Evolutionary conservation across 2,113 vertebrate genomes (phyloP).

Genomic region (Echinops telfairi): DNA sequence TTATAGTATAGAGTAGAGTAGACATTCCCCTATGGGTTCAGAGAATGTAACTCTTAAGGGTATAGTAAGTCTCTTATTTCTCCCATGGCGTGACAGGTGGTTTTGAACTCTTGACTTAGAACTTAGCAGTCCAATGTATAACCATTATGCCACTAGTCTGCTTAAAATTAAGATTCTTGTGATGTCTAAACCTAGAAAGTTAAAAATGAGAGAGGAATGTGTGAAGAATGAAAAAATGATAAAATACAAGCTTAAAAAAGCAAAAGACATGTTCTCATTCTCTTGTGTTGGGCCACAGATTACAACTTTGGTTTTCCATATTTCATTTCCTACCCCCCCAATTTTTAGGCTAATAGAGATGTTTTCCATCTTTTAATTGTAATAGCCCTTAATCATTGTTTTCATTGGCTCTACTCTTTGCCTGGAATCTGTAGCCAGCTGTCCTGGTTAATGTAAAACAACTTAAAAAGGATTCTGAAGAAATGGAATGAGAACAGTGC

Average conservation of each 20-base stretch:
- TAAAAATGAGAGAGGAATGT: fast-evolving
- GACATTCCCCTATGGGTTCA: too few species aligned
- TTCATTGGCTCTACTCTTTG: not conserved
- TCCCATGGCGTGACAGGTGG: too few species aligned
- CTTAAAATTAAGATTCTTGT: not conserved
- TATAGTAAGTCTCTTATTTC: too few species aligned
- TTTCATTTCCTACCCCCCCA: not conserved
- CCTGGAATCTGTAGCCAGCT: not conserved
- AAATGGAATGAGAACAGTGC: too few species aligned
- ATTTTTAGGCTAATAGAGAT: not conserved
- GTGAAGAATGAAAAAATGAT: not conserved
- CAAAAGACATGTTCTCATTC: not conserved
- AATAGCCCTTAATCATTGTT: not conserved
- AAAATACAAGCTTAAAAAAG: not conserved
- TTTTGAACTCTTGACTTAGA: too few species aligned
- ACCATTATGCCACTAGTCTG: not conserved
- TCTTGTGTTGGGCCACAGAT: not conserved
- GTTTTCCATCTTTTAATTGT: not conserved
- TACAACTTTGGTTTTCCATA: not conserved
- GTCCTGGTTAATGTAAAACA: not conserved
- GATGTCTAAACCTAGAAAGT: not conserved
- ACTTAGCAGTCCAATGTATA: too few species aligned
- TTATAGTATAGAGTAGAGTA: too few species aligned
- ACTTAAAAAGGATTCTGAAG: too few species aligned
- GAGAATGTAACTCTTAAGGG: too few species aligned